These are phyloP conservation scores for Pteromalus puparum DNA, from an alignment of 1,140 invertebrate genomes.

Conservation along the genomic window DNA sequence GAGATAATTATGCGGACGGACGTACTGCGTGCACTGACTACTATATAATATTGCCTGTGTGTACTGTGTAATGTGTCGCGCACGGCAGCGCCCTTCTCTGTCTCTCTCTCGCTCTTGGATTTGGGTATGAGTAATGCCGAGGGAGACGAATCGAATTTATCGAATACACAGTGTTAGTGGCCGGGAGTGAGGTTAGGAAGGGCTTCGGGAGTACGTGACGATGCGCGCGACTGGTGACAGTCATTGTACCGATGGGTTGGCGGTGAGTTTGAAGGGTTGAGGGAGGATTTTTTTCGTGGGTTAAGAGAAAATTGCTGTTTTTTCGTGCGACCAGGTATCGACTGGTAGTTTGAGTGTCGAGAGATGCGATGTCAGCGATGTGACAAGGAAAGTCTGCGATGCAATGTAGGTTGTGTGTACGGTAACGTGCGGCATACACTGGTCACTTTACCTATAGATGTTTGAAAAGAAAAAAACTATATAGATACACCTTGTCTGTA, in stretches of 20 bases:
- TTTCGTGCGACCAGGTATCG: too few relatives aligned
- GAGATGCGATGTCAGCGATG: too few relatives aligned
- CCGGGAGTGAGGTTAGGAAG: constrained; percentile 23
- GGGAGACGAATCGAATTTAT: neutral
- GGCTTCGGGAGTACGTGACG: neutral
- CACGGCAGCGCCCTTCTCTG: constrained; percentile 33
- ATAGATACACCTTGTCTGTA: neutral
- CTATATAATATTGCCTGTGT: too few relatives aligned
- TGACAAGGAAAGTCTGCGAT: too few relatives aligned
- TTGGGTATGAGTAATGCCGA: neutral
- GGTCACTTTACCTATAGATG: neutral
- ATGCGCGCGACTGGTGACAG: too few relatives aligned
- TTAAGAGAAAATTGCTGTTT: too few relatives aligned
- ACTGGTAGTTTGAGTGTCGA: too few relatives aligned
- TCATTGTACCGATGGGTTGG: neutral
- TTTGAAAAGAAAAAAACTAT: neutral
- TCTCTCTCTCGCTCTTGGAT: neutral
- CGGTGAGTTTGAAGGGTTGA: too few relatives aligned
- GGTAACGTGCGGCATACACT: too few relatives aligned
- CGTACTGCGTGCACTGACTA: neutral
- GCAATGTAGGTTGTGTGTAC: too few relatives aligned
- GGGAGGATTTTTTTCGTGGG: too few relatives aligned
- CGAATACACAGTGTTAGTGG: too few relatives aligned
- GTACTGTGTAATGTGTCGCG: neutral
- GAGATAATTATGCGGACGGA: neutral